phyloP scores from a whole-genome alignment of 2,797 vertebrate genomes.

The Hoplostethus mediterraneus region DNA sequence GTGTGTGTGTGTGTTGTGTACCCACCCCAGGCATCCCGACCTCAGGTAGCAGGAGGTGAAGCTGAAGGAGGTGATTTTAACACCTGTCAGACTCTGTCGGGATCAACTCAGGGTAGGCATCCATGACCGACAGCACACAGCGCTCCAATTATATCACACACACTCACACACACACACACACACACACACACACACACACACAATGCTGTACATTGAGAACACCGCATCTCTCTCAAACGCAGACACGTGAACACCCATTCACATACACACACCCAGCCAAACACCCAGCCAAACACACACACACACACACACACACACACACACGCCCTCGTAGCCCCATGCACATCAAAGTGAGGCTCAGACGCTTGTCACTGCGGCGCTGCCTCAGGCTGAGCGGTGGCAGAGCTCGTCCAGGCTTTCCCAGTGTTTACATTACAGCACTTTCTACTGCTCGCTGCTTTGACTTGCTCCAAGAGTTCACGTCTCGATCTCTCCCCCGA shows the following conservation, averaged over 20 bases:
- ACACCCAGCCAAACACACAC: conserved; percentile 1
- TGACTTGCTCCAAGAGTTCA: conserved; percentile 15
- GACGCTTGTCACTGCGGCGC: conserved; percentile 44
- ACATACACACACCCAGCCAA: no score
- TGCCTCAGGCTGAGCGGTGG: conserved; percentile 63
- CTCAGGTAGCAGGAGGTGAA: neutral
- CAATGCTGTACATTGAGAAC: neutral
- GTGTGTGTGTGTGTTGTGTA: neutral
- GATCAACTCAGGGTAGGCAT: neutral
- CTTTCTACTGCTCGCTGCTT: conserved; percentile 47
- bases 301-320: conserved; percentile 6
- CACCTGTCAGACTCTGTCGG: conserved; percentile 1
- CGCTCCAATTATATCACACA: neutral
- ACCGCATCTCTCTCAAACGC: no score
- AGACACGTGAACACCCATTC: no score
- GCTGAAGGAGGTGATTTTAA: neutral
- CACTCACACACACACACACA: conserved; percentile 15
- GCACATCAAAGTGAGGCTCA: conserved; percentile 59
- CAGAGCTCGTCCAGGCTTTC: conserved; percentile 55
- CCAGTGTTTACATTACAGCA: conserved; percentile 67
- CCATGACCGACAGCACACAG: conserved; percentile 14
- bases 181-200: neutral
- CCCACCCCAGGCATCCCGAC: neutral
- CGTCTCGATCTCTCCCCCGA: conserved; percentile 43
- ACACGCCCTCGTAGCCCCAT: conserved; percentile 3